A percentile compares a stretch with the other conserved stretches of the same genome.
Conservation (phyloP, 2,113 vertebrate species). For the Sylvietta virens region DNA sequence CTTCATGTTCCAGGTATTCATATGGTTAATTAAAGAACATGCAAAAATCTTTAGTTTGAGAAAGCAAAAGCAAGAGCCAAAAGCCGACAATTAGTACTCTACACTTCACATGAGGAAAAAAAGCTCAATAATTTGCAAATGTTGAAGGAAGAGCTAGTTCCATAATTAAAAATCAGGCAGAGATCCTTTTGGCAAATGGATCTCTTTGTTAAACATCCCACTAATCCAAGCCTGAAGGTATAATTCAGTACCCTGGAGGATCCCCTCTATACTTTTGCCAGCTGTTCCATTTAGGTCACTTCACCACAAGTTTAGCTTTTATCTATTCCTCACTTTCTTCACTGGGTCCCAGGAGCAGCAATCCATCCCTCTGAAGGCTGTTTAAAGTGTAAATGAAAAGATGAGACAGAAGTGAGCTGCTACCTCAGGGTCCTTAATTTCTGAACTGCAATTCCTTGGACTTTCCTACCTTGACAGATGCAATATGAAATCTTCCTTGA, state of each 20-base stretch:
- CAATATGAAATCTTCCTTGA: constrained; percentile 63
- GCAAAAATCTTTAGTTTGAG: neutral
- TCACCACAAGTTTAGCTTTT: constrained; percentile 57
- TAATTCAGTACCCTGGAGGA: constrained; percentile 55
- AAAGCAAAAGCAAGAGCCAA: neutral
- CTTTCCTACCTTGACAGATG: constrained; percentile 64
- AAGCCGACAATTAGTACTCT: constrained; percentile 5
- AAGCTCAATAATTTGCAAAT: constrained; percentile 35
- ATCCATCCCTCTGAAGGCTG: constrained; percentile 44
- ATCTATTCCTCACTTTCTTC: constrained; percentile 60
- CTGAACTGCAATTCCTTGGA: constrained; percentile 65
- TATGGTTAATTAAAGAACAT: neutral
- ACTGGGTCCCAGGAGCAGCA: constrained; percentile 32
- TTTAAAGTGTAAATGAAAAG: constrained; percentile 75
- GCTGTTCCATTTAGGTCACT: constrained; percentile 53
- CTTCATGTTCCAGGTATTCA: neutral
- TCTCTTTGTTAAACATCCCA: constrained; percentile 68
- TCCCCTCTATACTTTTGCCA: constrained; percentile 37
- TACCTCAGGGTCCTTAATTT: constrained; percentile 69
- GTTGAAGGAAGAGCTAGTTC: neutral
- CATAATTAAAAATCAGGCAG: constrained; percentile 66
- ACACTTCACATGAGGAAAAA: constrained; percentile 1
- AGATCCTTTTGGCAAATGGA: constrained; percentile 64
- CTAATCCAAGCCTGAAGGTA: constrained; percentile 61
- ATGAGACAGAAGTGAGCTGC: constrained; percentile 49